A percentile compares a stretch with the other conserved stretches of the same genome.
These are phyloP conservation scores for Diplolepis rosae DNA, from an alignment of 2,888 invertebrate species.

Conservation along the genomic window DNA sequence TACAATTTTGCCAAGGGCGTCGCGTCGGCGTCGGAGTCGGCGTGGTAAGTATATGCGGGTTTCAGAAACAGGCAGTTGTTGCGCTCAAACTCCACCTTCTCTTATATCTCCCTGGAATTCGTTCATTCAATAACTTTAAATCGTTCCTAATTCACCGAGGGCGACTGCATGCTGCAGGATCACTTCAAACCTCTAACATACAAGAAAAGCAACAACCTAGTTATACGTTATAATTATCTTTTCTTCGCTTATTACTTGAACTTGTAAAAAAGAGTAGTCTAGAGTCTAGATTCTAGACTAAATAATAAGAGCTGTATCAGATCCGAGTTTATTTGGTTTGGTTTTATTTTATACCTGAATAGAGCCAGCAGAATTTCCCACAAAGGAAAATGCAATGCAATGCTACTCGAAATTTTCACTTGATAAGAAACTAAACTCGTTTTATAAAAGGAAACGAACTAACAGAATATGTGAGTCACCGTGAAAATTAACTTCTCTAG, in stretches of 20 bases:
- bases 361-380: too few species aligned
- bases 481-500: slow-evolving; percentile 9
- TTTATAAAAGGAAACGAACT: not conserved
- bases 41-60: slow-evolving; percentile 25
- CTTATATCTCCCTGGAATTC: slow-evolving; percentile 16
- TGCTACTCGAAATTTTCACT: slow-evolving; percentile 20
- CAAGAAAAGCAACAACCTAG: not conserved
- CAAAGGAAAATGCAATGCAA: slow-evolving; percentile 21
- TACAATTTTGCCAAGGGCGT: slow-evolving; percentile 25
- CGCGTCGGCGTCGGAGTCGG: too few species aligned
- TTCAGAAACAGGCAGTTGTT: slow-evolving; percentile 19
- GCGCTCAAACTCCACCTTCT: slow-evolving; percentile 5
- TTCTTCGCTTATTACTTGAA: too few species aligned
- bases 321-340: too few species aligned
- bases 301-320: too few species aligned
- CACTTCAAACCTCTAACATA: not conserved
- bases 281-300: too few species aligned
- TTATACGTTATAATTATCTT: too few species aligned
- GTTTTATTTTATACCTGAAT: too few species aligned
- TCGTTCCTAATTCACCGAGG: slow-evolving; percentile 5
- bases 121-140: slow-evolving; percentile 26
- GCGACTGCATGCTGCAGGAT: too few species aligned
- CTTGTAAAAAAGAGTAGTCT: too few species aligned
- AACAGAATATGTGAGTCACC: slow-evolving; percentile 16
- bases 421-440: slow-evolving; percentile 12